Evolutionary conservation across 1,140 invertebrate genomes (phyloP), one percentile per base, ranked within the genome.

Genomic region (Phthorimaea operculella): DNA sequence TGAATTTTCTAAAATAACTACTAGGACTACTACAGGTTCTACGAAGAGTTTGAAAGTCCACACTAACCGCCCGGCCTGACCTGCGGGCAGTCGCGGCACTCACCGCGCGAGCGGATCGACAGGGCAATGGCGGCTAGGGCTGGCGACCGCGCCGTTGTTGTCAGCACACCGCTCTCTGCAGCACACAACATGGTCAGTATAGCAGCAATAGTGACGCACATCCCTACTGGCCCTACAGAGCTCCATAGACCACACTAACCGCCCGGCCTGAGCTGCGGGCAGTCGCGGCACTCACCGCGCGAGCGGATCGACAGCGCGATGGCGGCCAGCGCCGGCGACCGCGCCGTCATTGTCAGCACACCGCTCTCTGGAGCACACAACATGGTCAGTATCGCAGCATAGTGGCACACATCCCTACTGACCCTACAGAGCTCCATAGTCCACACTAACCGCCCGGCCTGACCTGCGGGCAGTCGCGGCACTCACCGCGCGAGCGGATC

Each of bases 221-320:
- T 9, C 8, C 12, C 8, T 8, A 39, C 12, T 39, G 12, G 8
- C 36, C 12, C 8, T 39, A 8, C 36, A 39, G 12, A 8, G 36
- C 12, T 39, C n/a, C n/a, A n/a, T n/a, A n/a, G n/a, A n/a, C 8
- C 8, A 12, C 12, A 39, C 12, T 8, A 9, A 12, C 12, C 36
- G 8, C 8, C 36, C 8, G 12, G 8, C 12, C n/a, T n/a, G n/a
- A n/a, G n/a, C n/a, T n/a, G n/a, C 42, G 42, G 42, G 42, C 42
- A 45, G 42, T 34, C 33, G 33, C 6, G 42, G 42, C 42, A 55
- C 47, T 55, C 34, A 50, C 54, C 54, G 14, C 54, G 45, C 15
- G 54, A 55, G 8, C 47, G 11, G 47, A 55, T 55, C 17, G 54
- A 55, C n/a, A 55, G 54, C 47, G 54, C 54, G 33, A 55, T 49